phyloP scores from a whole-genome alignment of 2,113 vertebrate species.

The Henicopernis longicauda region DNA sequence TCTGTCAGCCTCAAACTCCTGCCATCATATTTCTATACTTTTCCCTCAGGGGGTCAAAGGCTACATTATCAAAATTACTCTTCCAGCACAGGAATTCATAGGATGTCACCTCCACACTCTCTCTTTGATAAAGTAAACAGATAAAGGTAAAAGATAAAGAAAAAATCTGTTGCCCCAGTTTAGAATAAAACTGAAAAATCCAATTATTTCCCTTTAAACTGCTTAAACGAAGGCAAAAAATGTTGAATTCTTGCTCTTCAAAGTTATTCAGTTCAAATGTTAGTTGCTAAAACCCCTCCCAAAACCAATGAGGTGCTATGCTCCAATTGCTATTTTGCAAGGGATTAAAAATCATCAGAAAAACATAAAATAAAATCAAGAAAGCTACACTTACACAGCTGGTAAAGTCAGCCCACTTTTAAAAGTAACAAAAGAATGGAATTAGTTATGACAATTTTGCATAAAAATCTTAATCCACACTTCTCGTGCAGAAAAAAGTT shows the following conservation, averaged over 20 bases:
- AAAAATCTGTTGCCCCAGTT: neutral
- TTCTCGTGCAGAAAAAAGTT: neutral
- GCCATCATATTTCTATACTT: neutral
- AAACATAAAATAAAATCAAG: neutral
- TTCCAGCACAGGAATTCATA: neutral
- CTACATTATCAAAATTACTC: neutral
- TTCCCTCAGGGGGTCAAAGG: neutral
- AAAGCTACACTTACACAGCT: neutral
- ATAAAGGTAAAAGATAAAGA: too few relatives aligned
- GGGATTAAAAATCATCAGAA: neutral
- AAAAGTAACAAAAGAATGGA: neutral
- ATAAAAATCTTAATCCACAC: neutral
- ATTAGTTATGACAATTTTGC: neutral
- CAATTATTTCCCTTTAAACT: neutral
- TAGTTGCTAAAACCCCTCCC: neutral
- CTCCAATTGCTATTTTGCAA: neutral
- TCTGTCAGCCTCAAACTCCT: neutral
- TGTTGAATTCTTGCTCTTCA: neutral
- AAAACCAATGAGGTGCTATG: neutral
- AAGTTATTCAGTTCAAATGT: neutral
- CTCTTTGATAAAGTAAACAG: neutral
- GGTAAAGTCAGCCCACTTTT: neutral
- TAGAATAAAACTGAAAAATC: neutral
- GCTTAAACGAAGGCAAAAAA: neutral
- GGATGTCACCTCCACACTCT: neutral